Base-by-base conservation (phyloP, 2,888 invertebrate genomes). In the Boloria euphrosyne region DNA sequence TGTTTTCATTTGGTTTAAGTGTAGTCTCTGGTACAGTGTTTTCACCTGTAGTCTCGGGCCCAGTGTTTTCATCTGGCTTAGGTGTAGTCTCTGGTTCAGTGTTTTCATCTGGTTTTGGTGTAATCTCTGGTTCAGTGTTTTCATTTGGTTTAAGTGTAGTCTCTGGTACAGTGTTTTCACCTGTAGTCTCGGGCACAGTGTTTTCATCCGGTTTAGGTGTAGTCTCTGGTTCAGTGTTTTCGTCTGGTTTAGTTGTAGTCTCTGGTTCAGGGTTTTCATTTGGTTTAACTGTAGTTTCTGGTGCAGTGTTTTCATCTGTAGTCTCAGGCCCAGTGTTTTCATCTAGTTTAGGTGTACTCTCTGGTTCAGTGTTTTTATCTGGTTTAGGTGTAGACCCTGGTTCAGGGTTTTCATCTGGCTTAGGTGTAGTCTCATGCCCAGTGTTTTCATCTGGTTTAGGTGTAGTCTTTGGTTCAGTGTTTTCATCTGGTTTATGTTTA, bases 121-220 rank as follows among this genome's bases (percentile, higher is more conserved):
- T 58, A 13, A 14, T 53, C 1, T 52, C 55, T 13, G 60, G 5
- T 43, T 14, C 13, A 13, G 46, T 7, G 13, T n/a, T 49, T 49
- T 27, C 16, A 10, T 38, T 7, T 10, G 31, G 10, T 2, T 38
- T 38, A 38, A 7, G 2, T 0, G 31, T 38, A 10, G 7, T 38
- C 2, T 38, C 31, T 38, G 31, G 10, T 50, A 52, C 62, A 13
- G 4, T 13, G 5, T 38, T 64, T 43, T 62, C 22, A 55, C 51
- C 49, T 6, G 16, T 14, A 38, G 1, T 38, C 10, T 38, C 31
- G 16, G n/a, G 10, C 7, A 7, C 10, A 10, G 31, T 1, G 2
- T 7, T 64, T 43, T 62, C 22, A 55, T 53, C 49, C 22, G 47
- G 47, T 3, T 16, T 49, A 49, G 16, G 16, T 6, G 16, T 14